Evolutionary conservation across 2,797 vertebrate species (phyloP), one percentile per base, ranked within the genome.

Genomic region (Sylvia borin): DNA sequence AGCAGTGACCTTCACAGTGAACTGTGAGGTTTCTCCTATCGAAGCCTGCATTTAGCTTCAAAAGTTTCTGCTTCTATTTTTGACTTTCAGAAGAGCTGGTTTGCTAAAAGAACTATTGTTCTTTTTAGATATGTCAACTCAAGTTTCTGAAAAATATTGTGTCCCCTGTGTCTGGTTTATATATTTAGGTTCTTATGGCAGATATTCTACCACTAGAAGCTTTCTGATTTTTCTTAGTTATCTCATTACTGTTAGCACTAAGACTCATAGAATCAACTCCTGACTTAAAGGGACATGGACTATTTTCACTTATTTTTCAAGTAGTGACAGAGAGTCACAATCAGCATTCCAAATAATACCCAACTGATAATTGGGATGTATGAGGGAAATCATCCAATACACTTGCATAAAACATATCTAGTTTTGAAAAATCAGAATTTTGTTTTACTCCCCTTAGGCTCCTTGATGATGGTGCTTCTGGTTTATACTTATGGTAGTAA

Each of bases 1-100:
- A 93, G 55, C 36, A 78, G 26, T 82, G 80, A 96, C 95, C 88
- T 95, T 88, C 88, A 77, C 25, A 81, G 50, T 11, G 9, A 93
- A 64, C 68, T 31, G 25, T 76, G 67, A 90, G 20, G 29, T 92
- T 96, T 95, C 60, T 90, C 45, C 64, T 79, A 11, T 81, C 0
- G 0, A 57, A 72, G 34, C 32, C 47, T 78, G 32, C 26, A 42
- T 88, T 86, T 88, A 80, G 16, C 32, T 88, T 88, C 66, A 86
- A 38, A 88, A 84, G 54, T 68, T 67, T 61, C 36, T 90, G 65
- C 29, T 90, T 81, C 83, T 93, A 72, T 90, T 94, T 92, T 81
- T 57, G 83, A 32, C 25, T 81, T 88, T 42, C 16, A 61, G 48
- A 62, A 81, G 22, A 13, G 29, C 32, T 62, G 34, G 7, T 62